Base-by-base conservation (phyloP, 2,113 vertebrate species). In the Lanius collurio region DNA sequence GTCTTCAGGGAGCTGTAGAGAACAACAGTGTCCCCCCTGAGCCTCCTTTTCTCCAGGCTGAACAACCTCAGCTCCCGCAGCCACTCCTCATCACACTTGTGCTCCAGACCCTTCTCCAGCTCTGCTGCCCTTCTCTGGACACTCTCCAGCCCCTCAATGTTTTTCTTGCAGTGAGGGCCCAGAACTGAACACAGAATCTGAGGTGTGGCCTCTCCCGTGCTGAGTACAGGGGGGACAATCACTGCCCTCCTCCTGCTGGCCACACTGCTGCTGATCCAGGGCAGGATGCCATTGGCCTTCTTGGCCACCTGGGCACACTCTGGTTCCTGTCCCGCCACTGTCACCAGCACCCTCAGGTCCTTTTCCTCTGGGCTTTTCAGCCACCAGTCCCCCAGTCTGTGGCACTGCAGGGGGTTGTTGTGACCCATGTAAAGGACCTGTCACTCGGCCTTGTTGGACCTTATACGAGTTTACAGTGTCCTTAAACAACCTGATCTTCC, bases 1-100 rank as follows among this genome's bases (percentile, higher is more conserved):
- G 22, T 35, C 18, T 55, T 35, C 44, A 47, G 50, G 18, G 5
- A 57, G 6, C 2, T 64, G 9, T 37, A 17, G 30, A n/a, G 19
- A 16, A 9, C 3, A 1, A 37, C 57, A 20, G 64, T 5, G 21
- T 52, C 16, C 12, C 19, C 26, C 2, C 30, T 28, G 6, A 70
- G 10, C 7, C 30, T 57, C 10, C 42, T 57, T 11, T 62, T 28
- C 26, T 76, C 30, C 53, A 74, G 41, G 3, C 3, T 33, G 30
- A 60, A 9, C 3, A 42, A 1, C 4, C 22, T 9, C 5, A 53
- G 15, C 3, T 71, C 19, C n/a, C 19, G 33, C n/a, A 42, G 30
- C 6, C 0, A 0, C 5, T 71, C 33, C 17, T 57, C 33, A 10
- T 0, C 2, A 7, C 6, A 17, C 1, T 6, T 57, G 21, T 46